A percentile compares a stretch with the other conserved stretches of the same genome.
These are phyloP conservation scores for Meandrina meandrites DNA, from an alignment of 92 coral and sea anemone species.

Conservation along the genomic window DNA sequence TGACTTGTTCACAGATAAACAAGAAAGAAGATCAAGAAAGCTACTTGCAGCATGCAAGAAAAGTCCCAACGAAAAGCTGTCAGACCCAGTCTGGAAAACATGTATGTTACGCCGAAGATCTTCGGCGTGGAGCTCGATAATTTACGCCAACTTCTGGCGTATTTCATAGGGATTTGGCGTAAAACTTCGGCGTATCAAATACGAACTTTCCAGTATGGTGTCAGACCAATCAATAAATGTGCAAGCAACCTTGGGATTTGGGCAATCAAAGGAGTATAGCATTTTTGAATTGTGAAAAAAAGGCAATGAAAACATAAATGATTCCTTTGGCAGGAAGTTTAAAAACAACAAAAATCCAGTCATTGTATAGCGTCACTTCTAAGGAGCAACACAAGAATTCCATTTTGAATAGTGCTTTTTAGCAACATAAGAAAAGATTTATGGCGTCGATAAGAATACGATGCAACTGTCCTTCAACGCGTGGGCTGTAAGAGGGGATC, in stretches of 20 bases:
- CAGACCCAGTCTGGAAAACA: too few relatives aligned
- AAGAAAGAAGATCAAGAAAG: neutral
- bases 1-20: neutral
- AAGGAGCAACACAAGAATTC: constrained; percentile 54
- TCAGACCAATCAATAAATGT: too few relatives aligned
- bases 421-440: neutral
- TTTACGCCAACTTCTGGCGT: too few relatives aligned
- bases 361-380: constrained; percentile 19
- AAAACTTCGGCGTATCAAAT: too few relatives aligned
- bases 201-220: too few relatives aligned
- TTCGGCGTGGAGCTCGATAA: too few relatives aligned
- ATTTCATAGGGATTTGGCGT: too few relatives aligned
- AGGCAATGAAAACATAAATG: neutral
- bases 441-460: neutral
- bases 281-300: neutral
- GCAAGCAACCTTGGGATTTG: neutral
- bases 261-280: neutral
- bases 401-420: constrained; percentile 3
- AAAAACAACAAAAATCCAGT: neutral
- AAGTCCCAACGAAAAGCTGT: too few relatives aligned
- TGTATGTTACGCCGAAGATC: too few relatives aligned
- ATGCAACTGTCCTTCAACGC: constrained; percentile 1
- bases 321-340: neutral
- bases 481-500: constrained; percentile 11
- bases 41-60: neutral